Percentiles rank a stretch among this genome's conserved stretches.
Conservation (phyloP, 2,888 invertebrate species). For the Pterobdella sp. region DNA sequence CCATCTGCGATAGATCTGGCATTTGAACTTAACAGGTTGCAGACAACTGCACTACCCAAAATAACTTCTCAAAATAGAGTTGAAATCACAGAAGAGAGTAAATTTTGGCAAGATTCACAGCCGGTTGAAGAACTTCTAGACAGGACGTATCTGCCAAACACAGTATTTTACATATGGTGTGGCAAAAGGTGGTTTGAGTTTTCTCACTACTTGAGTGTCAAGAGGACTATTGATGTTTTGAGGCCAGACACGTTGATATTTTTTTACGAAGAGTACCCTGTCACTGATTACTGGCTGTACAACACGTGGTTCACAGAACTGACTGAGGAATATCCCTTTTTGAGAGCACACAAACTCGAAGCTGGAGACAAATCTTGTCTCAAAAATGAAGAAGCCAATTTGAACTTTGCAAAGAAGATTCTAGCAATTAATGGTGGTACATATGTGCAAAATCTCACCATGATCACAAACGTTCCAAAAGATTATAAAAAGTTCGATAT, state of each 20-base stretch:
- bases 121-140: slow-evolving; percentile 29
- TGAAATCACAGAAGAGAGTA: neutral
- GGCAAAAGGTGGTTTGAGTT: slow-evolving; percentile 42
- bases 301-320: slow-evolving; percentile 39
- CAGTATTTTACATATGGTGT: slow-evolving; percentile 45
- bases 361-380: slow-evolving; percentile 30
- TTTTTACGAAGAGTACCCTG: slow-evolving; percentile 39
- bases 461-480: slow-evolving; percentile 33
- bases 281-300: slow-evolving; percentile 40
- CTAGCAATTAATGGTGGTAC: slow-evolving; percentile 41
- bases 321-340: slow-evolving; percentile 34
- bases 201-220: slow-evolving; percentile 44
- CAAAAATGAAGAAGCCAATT: slow-evolving; percentile 26
- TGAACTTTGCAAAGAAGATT: slow-evolving; percentile 36
- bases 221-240: slow-evolving; percentile 43
- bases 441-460: slow-evolving; percentile 41
- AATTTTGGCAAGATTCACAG: slow-evolving; percentile 19
- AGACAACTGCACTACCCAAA: neutral
- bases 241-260: slow-evolving; percentile 45
- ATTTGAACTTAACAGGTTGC: neutral
- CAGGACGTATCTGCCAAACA: slow-evolving; percentile 33
- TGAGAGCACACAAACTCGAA: slow-evolving; percentile 26
- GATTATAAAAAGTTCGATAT: slow-evolving; percentile 25
- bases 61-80: neutral
- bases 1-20: slow-evolving; percentile 26